Conservation (phyloP, 2,888 invertebrate species). For the Eupithecia subumbrata region DNA sequence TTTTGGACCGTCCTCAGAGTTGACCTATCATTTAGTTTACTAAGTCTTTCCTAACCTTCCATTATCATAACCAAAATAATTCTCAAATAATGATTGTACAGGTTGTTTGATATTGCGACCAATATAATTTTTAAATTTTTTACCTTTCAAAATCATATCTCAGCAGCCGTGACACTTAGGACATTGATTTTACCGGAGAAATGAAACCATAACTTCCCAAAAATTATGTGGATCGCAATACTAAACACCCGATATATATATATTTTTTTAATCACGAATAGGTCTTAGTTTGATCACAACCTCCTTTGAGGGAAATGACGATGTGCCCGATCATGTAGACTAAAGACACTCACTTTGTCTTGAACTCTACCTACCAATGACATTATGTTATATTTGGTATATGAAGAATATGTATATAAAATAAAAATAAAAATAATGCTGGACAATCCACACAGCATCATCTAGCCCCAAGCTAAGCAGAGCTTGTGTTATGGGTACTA, state of each 20-base stretch:
- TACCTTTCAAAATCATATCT: no score
- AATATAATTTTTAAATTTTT: no score
- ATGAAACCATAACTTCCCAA: no score
- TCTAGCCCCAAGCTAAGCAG: no score
- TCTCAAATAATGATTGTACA: neutral
- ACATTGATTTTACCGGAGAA: no score
- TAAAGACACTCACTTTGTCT: neutral
- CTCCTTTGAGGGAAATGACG: neutral
- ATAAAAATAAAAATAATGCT: no score
- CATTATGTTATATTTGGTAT: neutral
- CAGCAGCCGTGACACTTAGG: no score
- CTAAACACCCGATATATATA: neutral
- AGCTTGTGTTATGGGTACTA: no score
- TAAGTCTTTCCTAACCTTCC: neutral
- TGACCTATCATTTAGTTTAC: neutral
- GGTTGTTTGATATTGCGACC: no score
- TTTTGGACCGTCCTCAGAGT: neutral
- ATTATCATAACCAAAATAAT: neutral
- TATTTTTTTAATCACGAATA: neutral
- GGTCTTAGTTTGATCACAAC: neutral
- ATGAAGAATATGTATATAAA: neutral
- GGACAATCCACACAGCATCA: no score
- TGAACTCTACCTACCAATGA: neutral
- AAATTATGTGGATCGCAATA: no score
- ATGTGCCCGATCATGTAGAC: no score